These are phyloP conservation scores for Phaetusa simplex DNA, from an alignment of 2,113 vertebrate genomes.

Conservation along the genomic window DNA sequence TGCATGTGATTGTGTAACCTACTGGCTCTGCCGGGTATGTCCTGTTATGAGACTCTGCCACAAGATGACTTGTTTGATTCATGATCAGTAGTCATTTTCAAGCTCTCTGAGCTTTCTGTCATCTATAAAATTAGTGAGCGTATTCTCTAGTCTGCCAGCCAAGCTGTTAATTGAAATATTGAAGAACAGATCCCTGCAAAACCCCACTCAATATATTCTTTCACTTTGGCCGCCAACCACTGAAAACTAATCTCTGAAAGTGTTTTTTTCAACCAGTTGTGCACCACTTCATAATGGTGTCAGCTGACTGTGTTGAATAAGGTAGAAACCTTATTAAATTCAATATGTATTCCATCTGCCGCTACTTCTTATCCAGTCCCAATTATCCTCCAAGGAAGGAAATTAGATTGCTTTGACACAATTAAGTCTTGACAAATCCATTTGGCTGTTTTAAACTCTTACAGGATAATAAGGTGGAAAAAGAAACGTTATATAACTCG, in stretches of 20 bases:
- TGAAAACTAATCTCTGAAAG: slow-evolving; percentile 2
- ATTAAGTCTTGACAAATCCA: slow-evolving; percentile 39
- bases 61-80: not conserved
- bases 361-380: not conserved
- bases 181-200: slow-evolving; percentile 4
- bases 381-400: not conserved
- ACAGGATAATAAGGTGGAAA: not conserved
- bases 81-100: not conserved
- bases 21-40: not conserved
- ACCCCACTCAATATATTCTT: not conserved
- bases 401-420: slow-evolving; percentile 21
- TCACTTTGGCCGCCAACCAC: not conserved
- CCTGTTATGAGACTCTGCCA: not conserved
- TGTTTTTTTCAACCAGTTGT: not conserved
- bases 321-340: not conserved
- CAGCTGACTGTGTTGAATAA: not conserved
- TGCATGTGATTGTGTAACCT: not conserved
- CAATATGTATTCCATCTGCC: not conserved
- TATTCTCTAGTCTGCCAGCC: not conserved
- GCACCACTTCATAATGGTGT: not conserved
- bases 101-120: not conserved
- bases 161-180: slow-evolving; percentile 39
- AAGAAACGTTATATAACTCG: not conserved
- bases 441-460: slow-evolving; percentile 11
- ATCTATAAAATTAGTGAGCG: not conserved